Conservation (phyloP, 2,888 invertebrate species). For the Hofmannophila pseudospretella region DNA sequence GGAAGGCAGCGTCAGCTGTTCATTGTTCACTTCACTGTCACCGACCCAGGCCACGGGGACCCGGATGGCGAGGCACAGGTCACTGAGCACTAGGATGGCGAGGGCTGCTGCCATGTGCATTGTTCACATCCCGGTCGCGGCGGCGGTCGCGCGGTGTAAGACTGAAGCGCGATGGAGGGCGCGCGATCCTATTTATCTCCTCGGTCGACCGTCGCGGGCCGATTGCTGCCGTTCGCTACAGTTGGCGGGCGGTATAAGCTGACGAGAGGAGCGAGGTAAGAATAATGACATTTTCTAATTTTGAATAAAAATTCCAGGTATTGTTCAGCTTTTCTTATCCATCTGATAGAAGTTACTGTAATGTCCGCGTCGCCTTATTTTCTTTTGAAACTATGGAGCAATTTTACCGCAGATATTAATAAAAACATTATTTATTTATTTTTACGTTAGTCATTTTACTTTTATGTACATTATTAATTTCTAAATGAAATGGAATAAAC, state of each 20-base stretch:
- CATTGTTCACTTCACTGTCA: conserved; percentile 49
- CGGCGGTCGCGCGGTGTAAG: conserved; percentile 28
- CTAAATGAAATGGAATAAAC: no score
- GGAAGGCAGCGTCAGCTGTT: conserved; percentile 1
- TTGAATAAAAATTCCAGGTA: no score
- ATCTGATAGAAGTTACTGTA: no score
- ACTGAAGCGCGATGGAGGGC: conserved; percentile 47
- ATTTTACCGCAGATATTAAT: no score
- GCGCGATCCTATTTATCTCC: conserved; percentile 68
- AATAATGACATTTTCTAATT: no score
- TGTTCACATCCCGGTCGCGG: conserved; percentile 67
- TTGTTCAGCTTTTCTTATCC: no score
- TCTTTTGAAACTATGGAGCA: no score
- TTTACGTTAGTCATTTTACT: no score
- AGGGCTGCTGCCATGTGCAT: conserved; percentile 49
- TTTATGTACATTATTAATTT: no score
- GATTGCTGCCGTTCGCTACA: conserved; percentile 65
- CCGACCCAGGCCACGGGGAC: conserved; percentile 59
- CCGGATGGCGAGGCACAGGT: conserved; percentile 51
- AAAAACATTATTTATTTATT: no score
- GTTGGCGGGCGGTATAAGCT: conserved; percentile 32
- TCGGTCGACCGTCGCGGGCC: conserved; percentile 66
- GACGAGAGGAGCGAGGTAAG: neutral
- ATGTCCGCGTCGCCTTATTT: no score
- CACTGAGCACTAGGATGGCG: conserved; percentile 48